These are phyloP conservation scores for Bruchidius siliquastri DNA, from an alignment of 2,888 invertebrate species.

Conservation along the genomic window DNA sequence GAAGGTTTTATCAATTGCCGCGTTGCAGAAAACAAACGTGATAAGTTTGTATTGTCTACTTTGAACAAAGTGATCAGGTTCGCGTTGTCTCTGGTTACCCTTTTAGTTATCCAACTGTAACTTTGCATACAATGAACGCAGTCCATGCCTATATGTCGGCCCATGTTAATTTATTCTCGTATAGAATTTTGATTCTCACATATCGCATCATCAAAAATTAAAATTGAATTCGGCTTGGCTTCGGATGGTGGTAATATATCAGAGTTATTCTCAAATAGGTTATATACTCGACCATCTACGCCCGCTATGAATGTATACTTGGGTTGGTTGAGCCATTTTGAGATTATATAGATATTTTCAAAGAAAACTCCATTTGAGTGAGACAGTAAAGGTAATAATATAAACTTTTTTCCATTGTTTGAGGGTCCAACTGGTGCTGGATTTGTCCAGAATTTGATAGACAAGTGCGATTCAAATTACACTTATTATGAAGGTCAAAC, in stretches of 20 bases:
- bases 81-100: conserved; percentile 38
- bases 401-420: not conserved
- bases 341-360: too few relatives aligned
- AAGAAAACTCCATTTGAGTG: too few relatives aligned
- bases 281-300: too few relatives aligned
- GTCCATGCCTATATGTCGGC: conserved; percentile 36
- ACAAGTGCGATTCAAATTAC: conserved; percentile 11
- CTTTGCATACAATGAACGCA: conserved; percentile 38
- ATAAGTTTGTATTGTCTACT: conserved; percentile 33
- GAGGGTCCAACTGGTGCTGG: not conserved
- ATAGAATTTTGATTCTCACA: conserved; percentile 13
- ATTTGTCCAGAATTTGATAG: conserved; percentile 4
- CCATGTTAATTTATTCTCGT: conserved; percentile 26
- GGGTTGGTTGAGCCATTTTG: too few relatives aligned
- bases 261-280: too few relatives aligned
- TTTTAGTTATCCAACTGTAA: conserved; percentile 39
- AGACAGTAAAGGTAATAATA: conserved; percentile 4
- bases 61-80: conserved; percentile 39
- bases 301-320: conserved; percentile 8
- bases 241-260: too few relatives aligned
- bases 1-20: conserved; percentile 26
- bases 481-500: too few relatives aligned
- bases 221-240: too few relatives aligned
- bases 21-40: too few relatives aligned
- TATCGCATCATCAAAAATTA: too few relatives aligned